Base-by-base conservation (phyloP, 2,888 invertebrate species). In the Trissolcus brochymenae region DNA sequence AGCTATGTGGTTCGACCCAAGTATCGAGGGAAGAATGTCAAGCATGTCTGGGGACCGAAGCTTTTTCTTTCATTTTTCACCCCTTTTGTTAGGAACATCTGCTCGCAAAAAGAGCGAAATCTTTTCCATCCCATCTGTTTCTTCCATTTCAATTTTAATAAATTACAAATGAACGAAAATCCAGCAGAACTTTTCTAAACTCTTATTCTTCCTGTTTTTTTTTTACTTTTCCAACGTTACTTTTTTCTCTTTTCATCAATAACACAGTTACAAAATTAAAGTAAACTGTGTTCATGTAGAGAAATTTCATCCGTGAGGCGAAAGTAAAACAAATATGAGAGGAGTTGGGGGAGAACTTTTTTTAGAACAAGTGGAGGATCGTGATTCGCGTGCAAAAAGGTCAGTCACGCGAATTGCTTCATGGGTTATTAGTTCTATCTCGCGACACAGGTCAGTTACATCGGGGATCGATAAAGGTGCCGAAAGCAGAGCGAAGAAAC, bases 381-480 rank as follows among this genome's bases (percentile, higher is more conserved):
- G 65, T 46, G 53, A 66, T 65, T 76, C 67, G 76, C 76, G 76
- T 76, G 71, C 35, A 57, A 61, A 57, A 67, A 65, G 62, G 66
- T 76, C 54, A 53, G 62, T 71, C 71, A 71, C 71, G 71, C 71
- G 71, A 76, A 72, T 76, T 41, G 67, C 67, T 62, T 64, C 59
- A 41, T n/a, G 64, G 72, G 72, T 76, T 76, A 72, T 76, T 76
- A 76, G 62, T 59, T 67, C 50, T 72, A 68, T 76, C 64, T 76
- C 53, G 76, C 65, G 65, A 76, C 70, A 70, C 53, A 70, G 70
- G 76, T 70, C 70, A 76, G 70, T 76, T 76, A 76, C 70, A 70
- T 49, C 9, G 51, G 49, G 64, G 76, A 76, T 76, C 76, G 70
- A 76, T 76, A 76, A 76, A 76, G 76, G 76, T 66, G 70, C 76